Evolutionary conservation across 2,888 invertebrate species (phyloP).

Genomic region (Ypsolopha scabrella): DNA sequence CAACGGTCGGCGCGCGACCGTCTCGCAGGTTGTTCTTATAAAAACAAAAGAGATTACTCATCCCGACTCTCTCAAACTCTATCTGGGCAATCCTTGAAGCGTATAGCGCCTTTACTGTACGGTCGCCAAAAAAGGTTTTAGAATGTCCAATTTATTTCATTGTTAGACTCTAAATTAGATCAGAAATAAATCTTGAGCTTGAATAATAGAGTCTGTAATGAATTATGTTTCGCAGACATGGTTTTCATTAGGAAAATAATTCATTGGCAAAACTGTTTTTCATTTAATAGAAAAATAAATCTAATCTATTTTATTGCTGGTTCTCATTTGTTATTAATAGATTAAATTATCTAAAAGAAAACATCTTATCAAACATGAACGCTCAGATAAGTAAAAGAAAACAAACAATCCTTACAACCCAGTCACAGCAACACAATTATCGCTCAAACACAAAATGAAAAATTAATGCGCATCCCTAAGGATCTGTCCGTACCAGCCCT

Average conservation of each 20-base stretch:
- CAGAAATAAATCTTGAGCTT: too few species aligned
- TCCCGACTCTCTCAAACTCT: slow-evolving; percentile 58
- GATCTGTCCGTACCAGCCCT: slow-evolving; percentile 56
- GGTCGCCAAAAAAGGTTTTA: slow-evolving; percentile 32
- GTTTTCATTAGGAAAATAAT: too few species aligned
- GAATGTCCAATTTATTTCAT: background rate
- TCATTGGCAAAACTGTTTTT: too few species aligned
- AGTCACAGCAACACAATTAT: background rate
- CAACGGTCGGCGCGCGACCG: background rate
- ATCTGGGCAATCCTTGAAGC: slow-evolving; percentile 60
- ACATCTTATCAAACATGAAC: too few species aligned
- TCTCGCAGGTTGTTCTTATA: slow-evolving; percentile 20
- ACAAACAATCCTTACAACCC: too few species aligned
- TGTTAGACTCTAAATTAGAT: too few species aligned
- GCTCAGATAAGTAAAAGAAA: too few species aligned
- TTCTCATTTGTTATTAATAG: too few species aligned
- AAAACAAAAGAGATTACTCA: slow-evolving; percentile 70
- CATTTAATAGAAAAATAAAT: too few species aligned
- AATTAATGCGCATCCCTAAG: slow-evolving; percentile 22
- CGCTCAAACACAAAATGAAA: slow-evolving; percentile 18
- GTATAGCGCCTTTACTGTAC: slow-evolving; percentile 37
- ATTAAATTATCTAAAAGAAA: background rate
- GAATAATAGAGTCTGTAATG: too few species aligned
- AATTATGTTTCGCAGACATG: too few species aligned
- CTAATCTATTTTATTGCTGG: too few species aligned